A percentile compares a stretch with the other conserved stretches of the same genome.
Evolutionary conservation across 2,888 invertebrate species (phyloP).

Genomic region (Heliconius ethilla): DNA sequence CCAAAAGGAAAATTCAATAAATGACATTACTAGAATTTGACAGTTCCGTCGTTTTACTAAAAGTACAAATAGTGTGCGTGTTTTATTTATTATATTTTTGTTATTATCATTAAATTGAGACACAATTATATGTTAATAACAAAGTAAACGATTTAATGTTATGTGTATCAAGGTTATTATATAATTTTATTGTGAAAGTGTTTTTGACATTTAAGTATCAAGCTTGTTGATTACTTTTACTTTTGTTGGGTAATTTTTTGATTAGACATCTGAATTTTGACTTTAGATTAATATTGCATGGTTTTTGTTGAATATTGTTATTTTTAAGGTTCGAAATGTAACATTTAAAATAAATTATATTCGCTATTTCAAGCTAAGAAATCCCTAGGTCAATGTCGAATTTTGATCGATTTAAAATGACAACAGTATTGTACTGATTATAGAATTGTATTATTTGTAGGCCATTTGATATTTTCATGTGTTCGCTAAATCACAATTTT

Average conservation of each 20-base stretch:
- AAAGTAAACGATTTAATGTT: constrained; percentile 36
- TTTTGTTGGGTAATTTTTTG: constrained; percentile 50
- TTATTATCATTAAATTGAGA: constrained; percentile 23
- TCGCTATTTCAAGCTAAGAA: constrained; percentile 11
- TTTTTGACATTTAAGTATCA: constrained; percentile 63
- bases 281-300: constrained; percentile 4
- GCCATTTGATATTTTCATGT: background rate
- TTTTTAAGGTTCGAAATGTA: background rate
- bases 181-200: constrained; percentile 51
- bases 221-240: constrained; percentile 65
- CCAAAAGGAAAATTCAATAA: constrained; percentile 27
- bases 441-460: constrained; percentile 32
- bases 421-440: constrained; percentile 33
- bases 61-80: constrained; percentile 57
- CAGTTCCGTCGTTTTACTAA: constrained; percentile 57
- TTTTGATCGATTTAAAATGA: constrained; percentile 46
- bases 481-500: constrained; percentile 41
- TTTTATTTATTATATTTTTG: constrained; percentile 50
- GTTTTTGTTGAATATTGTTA: background rate
- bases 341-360: background rate
- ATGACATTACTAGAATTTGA: constrained; percentile 59
- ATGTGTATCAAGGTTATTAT: constrained; percentile 47
- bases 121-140: constrained; percentile 44
- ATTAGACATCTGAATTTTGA: constrained; percentile 38
- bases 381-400: constrained; percentile 50